phyloP scores from a whole-genome alignment of 2,113 vertebrate genomes.

The Hyperopisus bebe region DNA sequence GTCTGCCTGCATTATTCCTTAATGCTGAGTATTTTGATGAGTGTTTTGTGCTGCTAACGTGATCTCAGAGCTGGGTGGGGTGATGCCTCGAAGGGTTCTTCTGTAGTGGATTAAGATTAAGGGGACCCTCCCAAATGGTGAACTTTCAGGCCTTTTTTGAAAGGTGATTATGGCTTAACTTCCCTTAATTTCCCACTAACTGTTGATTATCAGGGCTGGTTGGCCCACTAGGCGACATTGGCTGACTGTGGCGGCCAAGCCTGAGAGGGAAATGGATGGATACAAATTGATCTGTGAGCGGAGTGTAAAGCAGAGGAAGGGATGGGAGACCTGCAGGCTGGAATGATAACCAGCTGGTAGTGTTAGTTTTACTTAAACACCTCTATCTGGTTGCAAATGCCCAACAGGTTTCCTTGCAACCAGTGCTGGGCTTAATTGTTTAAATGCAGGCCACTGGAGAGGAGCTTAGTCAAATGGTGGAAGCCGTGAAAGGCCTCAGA shows the following conservation, averaged over 20 bases:
- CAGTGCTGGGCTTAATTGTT: background rate
- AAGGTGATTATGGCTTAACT: background rate
- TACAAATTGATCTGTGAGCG: background rate
- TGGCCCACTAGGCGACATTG: background rate
- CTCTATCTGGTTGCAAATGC: background rate
- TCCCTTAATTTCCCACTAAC: background rate
- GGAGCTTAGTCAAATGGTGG: background rate
- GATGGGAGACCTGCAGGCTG: background rate
- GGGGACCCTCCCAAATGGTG: background rate
- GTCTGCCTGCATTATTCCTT: background rate
- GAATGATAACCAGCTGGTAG: background rate
- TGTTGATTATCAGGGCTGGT: background rate
- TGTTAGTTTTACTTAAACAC: background rate
- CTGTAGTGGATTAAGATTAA: background rate
- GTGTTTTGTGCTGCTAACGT: background rate
- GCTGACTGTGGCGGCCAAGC: background rate
- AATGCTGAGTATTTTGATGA: background rate
- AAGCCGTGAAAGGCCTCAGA: background rate
- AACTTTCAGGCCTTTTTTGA: background rate
- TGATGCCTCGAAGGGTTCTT: background rate
- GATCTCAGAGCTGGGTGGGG: background rate
- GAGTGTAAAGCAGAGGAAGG: background rate
- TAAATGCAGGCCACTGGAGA: background rate
- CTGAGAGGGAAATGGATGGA: background rate
- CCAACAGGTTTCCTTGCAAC: background rate